Conservation (phyloP, 2,113 vertebrate genomes). For the Microcebus ravelobensis region DNA sequence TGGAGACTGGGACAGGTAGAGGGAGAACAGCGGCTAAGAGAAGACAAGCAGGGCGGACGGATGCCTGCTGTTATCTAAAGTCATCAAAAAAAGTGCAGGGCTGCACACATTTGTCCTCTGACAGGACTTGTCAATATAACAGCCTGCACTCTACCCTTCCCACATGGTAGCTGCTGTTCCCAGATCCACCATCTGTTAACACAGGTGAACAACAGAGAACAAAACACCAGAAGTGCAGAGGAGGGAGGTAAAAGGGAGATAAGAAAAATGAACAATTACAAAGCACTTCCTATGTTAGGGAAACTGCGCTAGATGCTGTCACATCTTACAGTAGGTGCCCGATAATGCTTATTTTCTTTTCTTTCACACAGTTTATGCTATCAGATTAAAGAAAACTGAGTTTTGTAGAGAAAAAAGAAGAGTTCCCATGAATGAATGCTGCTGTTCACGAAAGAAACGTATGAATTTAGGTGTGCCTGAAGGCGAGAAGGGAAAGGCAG, state of each 20-base stretch:
- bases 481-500: neutral
- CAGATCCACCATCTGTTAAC: constrained; percentile 62
- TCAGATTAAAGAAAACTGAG: neutral
- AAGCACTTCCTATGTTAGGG: neutral
- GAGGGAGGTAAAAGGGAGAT: neutral
- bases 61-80: neutral
- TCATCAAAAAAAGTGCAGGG: neutral
- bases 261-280: neutral
- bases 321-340: neutral
- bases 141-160: neutral
- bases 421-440: neutral
- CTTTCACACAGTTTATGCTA: neutral
- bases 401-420: neutral
- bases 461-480: neutral
- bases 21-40: neutral
- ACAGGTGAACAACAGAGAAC: constrained; percentile 35
- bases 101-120: neutral
- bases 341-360: neutral
- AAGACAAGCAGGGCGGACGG: neutral
- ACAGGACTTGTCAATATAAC: neutral
- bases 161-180: neutral
- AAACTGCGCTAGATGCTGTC: neutral
- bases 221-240: neutral
- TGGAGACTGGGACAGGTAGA: neutral
- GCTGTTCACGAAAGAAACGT: neutral